Percentiles rank a stretch among this genome's conserved stretches.
phyloP scores from a whole-genome alignment of 2,113 vertebrate genomes.

The Grammomys surdaster region DNA sequence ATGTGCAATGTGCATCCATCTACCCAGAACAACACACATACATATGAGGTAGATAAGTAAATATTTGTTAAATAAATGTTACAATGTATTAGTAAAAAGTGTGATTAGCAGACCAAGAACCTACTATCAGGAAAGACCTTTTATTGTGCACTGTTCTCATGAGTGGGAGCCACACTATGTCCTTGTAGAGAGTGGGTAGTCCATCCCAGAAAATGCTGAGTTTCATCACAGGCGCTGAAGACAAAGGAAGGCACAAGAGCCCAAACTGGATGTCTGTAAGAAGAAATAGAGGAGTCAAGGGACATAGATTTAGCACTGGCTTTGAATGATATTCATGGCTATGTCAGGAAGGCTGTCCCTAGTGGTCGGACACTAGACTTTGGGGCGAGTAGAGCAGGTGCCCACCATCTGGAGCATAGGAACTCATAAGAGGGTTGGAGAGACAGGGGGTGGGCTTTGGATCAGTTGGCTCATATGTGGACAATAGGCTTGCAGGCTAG shows the following conservation, averaged over 20 bases:
- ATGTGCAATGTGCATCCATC: too few relatives aligned
- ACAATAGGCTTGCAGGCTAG: background rate
- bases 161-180: fast-evolving
- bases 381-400: background rate
- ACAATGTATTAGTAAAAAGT: background rate
- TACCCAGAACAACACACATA: background rate
- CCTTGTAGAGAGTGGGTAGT: background rate
- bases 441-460: background rate
- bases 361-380: background rate
- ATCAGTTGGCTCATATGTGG: background rate
- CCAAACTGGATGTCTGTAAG: background rate
- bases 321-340: background rate
- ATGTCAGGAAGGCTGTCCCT: background rate
- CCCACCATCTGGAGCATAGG: background rate
- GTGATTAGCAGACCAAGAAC: background rate
- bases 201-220: background rate
- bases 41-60: background rate
- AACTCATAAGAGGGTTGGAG: background rate
- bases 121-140: background rate
- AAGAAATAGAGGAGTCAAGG: background rate
- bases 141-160: background rate
- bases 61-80: background rate
- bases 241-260: background rate
- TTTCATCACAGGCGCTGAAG: background rate
- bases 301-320: background rate